phyloP scores from a whole-genome alignment of 2,888 invertebrate species.

The Sphecodes monilicornis region DNA sequence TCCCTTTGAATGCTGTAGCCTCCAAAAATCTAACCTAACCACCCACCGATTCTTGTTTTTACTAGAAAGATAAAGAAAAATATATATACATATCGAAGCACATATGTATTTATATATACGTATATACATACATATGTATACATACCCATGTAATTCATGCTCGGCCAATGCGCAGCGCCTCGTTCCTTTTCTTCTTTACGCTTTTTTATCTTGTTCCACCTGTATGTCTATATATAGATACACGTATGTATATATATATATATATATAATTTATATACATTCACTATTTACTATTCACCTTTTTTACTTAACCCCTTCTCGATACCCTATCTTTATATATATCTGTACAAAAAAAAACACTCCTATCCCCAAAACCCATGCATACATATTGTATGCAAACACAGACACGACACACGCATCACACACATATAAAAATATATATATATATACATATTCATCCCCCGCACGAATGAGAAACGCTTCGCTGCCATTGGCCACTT shows the following conservation, averaged over 20 bases:
- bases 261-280: slow-evolving; percentile 13
- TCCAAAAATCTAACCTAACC: slow-evolving; percentile 77
- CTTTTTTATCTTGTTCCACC: slow-evolving; percentile 32
- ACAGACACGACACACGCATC: neutral
- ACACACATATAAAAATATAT: slow-evolving; percentile 5
- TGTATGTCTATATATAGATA: neutral
- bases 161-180: slow-evolving; percentile 82
- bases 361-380: neutral
- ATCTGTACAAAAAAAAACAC: slow-evolving; percentile 16
- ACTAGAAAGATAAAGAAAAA: slow-evolving; percentile 17
- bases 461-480: slow-evolving; percentile 75
- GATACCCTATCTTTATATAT: slow-evolving; percentile 31
- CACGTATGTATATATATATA: neutral
- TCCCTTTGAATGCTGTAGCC: slow-evolving; percentile 79
- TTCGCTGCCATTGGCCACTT: slow-evolving; percentile 83
- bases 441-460: slow-evolving; percentile 17
- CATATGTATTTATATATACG: slow-evolving; percentile 47
- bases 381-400: neutral
- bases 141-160: slow-evolving; percentile 70
- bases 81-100: slow-evolving; percentile 28
- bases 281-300: slow-evolving; percentile 29
- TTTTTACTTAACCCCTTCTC: slow-evolving; percentile 30
- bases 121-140: slow-evolving; percentile 57
- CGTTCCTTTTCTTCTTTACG: slow-evolving; percentile 60
- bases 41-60: slow-evolving; percentile 61